These are phyloP conservation scores for Oncopeltus fasciatus DNA, from an alignment of 1,140 invertebrate species.

Conservation along the genomic window DNA sequence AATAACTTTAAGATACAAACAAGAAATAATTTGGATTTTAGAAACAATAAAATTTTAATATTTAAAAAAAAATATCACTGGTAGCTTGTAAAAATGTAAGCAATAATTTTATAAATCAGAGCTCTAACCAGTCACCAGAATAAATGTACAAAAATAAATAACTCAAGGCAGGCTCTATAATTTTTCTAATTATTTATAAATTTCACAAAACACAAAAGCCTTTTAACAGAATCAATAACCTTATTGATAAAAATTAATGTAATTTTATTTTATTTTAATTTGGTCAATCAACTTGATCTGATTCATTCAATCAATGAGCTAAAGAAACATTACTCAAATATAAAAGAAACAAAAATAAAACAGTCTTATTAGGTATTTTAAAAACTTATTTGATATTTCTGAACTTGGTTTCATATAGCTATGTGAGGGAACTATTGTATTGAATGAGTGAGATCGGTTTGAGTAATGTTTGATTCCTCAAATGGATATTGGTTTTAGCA, in stretches of 20 bases:
- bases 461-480: conserved; percentile 6
- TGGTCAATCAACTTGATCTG: not conserved
- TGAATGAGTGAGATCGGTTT: not conserved
- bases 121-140: not conserved
- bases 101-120: not conserved
- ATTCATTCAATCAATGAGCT: not conserved
- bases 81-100: not conserved
- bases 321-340: not conserved
- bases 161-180: not conserved
- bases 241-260: not conserved
- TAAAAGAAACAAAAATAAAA: not conserved
- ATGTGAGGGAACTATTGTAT: not conserved
- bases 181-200: not conserved
- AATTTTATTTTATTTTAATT: not conserved
- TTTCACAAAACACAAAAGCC: not conserved
- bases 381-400: not conserved
- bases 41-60: not conserved
- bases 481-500: not conserved
- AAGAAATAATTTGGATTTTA: not conserved
- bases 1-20: not conserved
- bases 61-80: not conserved
- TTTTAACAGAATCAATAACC: not conserved
- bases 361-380: not conserved
- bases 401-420: not conserved
- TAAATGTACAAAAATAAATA: not conserved